phyloP scores from a whole-genome alignment of 2,113 vertebrate genomes.

The Scomber scombrus region DNA sequence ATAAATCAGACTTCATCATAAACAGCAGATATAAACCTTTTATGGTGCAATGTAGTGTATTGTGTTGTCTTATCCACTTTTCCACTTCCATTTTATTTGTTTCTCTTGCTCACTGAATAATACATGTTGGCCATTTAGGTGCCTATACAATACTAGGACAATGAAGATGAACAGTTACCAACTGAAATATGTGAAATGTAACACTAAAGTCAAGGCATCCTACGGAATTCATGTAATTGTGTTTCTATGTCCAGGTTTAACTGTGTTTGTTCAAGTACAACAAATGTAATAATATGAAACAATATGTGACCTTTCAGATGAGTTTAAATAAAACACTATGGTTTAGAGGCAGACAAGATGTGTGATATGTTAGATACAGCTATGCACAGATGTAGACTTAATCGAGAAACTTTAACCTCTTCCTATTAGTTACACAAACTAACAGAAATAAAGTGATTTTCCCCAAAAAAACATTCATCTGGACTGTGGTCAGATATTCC shows the following conservation, averaged over 20 bases:
- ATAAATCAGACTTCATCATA: slow-evolving; percentile 1
- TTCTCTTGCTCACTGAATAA: background rate
- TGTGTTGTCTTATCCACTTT: too few species aligned
- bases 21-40: background rate
- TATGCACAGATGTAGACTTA: background rate
- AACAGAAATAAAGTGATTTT: slow-evolving; percentile 1
- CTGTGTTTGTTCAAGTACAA: slow-evolving; percentile 6
- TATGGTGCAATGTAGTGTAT: slow-evolving; percentile 16
- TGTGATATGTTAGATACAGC: background rate
- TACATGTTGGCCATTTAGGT: background rate
- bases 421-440: background rate
- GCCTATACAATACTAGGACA: background rate
- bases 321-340: background rate
- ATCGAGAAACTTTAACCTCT: background rate
- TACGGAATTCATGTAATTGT: background rate
- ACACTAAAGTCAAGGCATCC: slow-evolving; percentile 10
- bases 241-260: background rate
- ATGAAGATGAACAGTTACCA: background rate
- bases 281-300: background rate
- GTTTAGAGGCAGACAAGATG: slow-evolving; percentile 2
- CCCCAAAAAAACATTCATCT: background rate
- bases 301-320: background rate
- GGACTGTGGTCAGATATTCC: background rate
- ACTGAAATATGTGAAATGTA: background rate
- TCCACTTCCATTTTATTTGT: background rate